Base-by-base conservation (phyloP, 2,888 invertebrate species). In the Dryadula phaetusa region DNA sequence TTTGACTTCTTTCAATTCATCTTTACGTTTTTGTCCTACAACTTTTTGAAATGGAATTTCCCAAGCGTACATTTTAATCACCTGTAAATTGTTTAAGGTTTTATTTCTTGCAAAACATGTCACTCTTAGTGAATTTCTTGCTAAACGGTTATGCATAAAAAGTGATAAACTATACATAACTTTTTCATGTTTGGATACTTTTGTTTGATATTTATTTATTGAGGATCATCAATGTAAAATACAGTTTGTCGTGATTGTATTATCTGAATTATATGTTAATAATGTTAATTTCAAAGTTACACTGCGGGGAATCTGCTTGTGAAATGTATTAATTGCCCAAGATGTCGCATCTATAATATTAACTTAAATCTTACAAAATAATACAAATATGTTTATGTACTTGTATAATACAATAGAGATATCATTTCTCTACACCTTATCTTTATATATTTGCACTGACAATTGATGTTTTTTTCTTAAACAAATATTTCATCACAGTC, bases 31-130 rank as follows among this genome's bases (percentile, higher is more conserved):
- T 61, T 94, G 86, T 12, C 94, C 94, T 0, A 98, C 96, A 10
- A 98, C 93, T 69, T 95, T 94, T 72, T 96, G 95, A 79, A 99
- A 98, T 0, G 98, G 97, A 74, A 95, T 95, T 84, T 99, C 99
- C 97, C 99, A 99, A 1, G 98, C 97, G 82, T 98, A 99, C 98
- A 99, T 98, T 93, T 99, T 99, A 70, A 99, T 97, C 0, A 98
- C 97, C 93, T 97, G 90, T 77, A 77, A 71, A 62, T 44, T 25
- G 6, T 32, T 10, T 4, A 52, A 53, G 5, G 10, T 8, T 18
- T 14, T 47, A 22, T 47, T 12, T 46, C 10, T 12, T 14, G 20
- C 0, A 20, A 18, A n/a, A n/a, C 6, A 49, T 25, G 25, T n/a
- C 25, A n/a, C n/a, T 0, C 2, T 6, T 32, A 32, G 16, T 32